Evolutionary conservation across 2,113 vertebrate genomes (phyloP), one percentile per base, ranked within the genome.

Genomic region (Stigmatopora nigra): DNA sequence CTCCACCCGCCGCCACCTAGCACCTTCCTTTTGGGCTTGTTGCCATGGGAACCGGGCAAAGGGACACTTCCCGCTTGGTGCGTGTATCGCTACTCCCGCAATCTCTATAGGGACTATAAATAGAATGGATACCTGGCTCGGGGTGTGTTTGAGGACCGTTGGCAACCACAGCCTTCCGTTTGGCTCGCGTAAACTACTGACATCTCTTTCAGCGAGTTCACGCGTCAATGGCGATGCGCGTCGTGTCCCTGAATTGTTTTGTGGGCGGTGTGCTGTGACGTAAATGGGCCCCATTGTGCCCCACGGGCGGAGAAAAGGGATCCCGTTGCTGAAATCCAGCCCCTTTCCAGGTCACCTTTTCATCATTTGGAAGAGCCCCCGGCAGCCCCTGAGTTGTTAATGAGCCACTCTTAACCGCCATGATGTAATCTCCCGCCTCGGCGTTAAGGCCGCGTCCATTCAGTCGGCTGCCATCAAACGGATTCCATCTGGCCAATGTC

Each of bases 11-110:
- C n/a, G n/a, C n/a, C n/a, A n/a, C 3, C 7, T 44, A 6, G 41
- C 16, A 9, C 35, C 15, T 60, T 44, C 58, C 10, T 56, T 55
- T 31, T n/a, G 35, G 57, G 57, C 57, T 59, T 60, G 57, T 60
- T 60, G 57, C 57, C 36, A 60, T 60, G 36, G 57, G 36, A 60
- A 60, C 57, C 35, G 17, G 17, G 1, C 17, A 41, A 56, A 5
- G 53, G 38, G 57, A 60, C 57, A 60, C 36, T 36, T 41, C 17
- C 38, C 35, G n/a, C 0, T 13, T 3, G 3, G 14, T 17, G 55
- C 7, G 53, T 56, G 22, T 4, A 41, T 17, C 19, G 57, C 36
- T 19, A 17, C 35, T 60, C 57, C 8, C 17, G 5, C 10, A 19
- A 10, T 4, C 10, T 0, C 36, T 55, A 12, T 7, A 19, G 11